Evolutionary conservation across 2,113 vertebrate genomes (phyloP).

Genomic region (Rutilus rutilus): DNA sequence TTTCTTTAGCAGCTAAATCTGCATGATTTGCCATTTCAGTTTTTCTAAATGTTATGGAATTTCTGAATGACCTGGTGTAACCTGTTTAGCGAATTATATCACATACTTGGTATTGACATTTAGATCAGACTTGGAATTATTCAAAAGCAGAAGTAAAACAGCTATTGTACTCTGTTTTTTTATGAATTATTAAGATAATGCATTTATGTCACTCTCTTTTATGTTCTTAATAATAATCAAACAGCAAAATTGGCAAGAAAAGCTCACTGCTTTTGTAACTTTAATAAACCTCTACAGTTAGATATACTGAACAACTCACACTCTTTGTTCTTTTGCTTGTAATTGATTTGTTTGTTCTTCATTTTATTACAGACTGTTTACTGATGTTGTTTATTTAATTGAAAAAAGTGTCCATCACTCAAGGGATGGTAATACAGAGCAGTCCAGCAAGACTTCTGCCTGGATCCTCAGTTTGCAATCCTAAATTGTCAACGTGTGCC

Average conservation of each 20-base stretch:
- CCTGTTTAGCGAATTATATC: background rate
- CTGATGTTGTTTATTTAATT: background rate
- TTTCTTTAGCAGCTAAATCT: constrained; percentile 8
- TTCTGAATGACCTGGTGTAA: background rate
- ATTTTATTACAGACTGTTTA: background rate
- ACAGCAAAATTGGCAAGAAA: background rate
- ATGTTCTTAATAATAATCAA: background rate
- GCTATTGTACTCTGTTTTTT: background rate
- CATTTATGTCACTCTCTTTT: background rate
- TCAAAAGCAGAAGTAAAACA: background rate
- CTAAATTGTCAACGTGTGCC: background rate
- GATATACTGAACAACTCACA: background rate
- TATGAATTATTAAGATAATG: background rate
- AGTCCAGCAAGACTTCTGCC: background rate
- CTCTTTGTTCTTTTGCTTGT: background rate
- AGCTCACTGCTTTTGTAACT: background rate
- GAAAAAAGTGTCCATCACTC: background rate
- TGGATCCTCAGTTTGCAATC: background rate
- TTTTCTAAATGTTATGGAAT: constrained; percentile 9
- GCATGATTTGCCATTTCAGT: constrained; percentile 23
- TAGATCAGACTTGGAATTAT: constrained; percentile 6
- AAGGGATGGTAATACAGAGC: background rate
- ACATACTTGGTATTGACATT: background rate
- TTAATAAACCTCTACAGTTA: background rate
- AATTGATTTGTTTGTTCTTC: background rate